phyloP scores from a whole-genome alignment of 2,888 invertebrate genomes.

The Lysandra bellargus region DNA sequence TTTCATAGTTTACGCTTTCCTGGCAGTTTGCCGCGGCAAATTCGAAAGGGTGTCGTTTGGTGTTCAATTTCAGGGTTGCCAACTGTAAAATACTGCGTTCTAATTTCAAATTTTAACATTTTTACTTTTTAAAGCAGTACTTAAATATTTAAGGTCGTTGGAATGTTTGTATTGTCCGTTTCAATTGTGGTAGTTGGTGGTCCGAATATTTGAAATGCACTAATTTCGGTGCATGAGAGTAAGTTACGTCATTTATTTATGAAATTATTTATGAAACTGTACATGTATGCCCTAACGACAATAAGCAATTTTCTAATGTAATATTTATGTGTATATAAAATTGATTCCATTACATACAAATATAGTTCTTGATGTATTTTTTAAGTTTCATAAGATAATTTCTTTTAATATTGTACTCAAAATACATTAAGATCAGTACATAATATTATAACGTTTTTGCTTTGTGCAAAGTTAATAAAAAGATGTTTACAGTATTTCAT shows the following conservation, averaged over 20 bases:
- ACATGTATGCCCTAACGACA: conserved; percentile 61
- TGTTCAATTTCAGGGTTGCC: conserved; percentile 35
- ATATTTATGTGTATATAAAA: conserved; percentile 46
- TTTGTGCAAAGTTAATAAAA: neutral
- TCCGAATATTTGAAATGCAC: conserved; percentile 31
- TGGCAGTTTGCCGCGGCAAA: conserved; percentile 49
- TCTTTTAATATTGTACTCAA: neutral
- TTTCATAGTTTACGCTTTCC: conserved; percentile 42
- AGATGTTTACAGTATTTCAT: neutral
- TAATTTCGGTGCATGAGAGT: conserved; percentile 22
- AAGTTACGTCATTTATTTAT: conserved; percentile 29
- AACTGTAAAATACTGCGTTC: conserved; percentile 13
- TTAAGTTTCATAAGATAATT: conserved; percentile 8
- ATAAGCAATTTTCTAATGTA: conserved; percentile 65
- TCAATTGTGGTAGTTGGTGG: neutral
- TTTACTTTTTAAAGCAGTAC: conserved; percentile 14
- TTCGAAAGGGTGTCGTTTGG: conserved; percentile 43
- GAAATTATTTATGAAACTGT: conserved; percentile 33
- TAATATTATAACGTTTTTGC: neutral
- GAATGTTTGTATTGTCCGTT: conserved; percentile 20
- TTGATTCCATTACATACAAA: conserved; percentile 49
- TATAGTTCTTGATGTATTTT: neutral
- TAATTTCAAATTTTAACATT: conserved; percentile 11
- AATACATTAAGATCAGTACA: neutral
- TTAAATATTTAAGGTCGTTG: neutral